Evolutionary conservation across 2,888 invertebrate genomes (phyloP).

Genomic region (Erebia ligea): DNA sequence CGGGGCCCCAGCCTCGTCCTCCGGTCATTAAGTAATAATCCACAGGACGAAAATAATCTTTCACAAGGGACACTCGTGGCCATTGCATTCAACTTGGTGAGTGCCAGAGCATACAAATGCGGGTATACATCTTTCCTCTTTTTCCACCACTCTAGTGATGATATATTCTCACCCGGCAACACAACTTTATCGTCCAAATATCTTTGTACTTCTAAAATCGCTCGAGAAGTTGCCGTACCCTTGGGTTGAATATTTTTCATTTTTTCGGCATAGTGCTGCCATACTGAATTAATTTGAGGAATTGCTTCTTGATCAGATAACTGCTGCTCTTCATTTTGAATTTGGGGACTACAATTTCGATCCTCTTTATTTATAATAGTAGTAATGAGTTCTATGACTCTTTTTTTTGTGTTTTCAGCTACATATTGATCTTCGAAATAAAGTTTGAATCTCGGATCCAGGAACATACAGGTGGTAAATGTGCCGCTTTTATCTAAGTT

Average conservation of each 20-base stretch:
- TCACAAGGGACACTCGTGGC: conserved; percentile 10
- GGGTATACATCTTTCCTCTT: not conserved
- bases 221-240: conserved; percentile 21
- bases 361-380: not conserved
- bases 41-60: conserved; percentile 8
- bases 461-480: conserved; percentile 8
- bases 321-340: conserved; percentile 3
- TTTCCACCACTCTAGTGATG: conserved; percentile 6
- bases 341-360: not conserved
- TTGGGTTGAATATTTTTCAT: conserved; percentile 22
- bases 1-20: conserved; percentile 2
- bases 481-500: conserved; percentile 24
- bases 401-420: conserved; percentile 14
- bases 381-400: conserved; percentile 16
- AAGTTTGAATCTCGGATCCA: conserved; percentile 13
- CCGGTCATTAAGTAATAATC: not conserved
- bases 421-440: conserved; percentile 11
- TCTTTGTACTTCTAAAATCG: conserved; percentile 22
- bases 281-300: conserved; percentile 21
- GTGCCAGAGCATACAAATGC: not conserved
- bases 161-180: not conserved
- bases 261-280: conserved; percentile 22
- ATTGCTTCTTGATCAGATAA: not conserved
- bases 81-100: conserved; percentile 6
- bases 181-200: not conserved